Base-by-base conservation (phyloP, 2,888 invertebrate genomes). In the Lepidochitona cinerea region DNA sequence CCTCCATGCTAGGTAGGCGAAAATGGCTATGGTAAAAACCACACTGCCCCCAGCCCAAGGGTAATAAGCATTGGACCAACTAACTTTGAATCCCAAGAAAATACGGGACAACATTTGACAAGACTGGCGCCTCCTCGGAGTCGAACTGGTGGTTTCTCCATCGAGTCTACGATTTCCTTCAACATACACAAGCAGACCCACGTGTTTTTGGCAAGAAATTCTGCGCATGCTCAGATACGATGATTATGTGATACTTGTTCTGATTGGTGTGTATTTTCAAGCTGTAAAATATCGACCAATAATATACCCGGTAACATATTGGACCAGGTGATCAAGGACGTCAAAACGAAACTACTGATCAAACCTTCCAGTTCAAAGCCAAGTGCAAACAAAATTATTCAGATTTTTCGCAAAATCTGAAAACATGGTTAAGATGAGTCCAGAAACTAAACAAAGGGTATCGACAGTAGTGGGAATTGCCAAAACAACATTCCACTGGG, bases 401-500 rank as follows among this genome's bases (percentile, higher is more conserved):
- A 49, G 49, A 4, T 59, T 4, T 18, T 29, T 59, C 26, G 26
- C 23, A 4, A 32, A 59, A 59, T 32, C 66, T 6, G 14, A 12
- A 18, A 78, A 37, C 41, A 81, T 80, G 79, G 69, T 69, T 12
- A 81, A 78, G 53, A 81, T 89, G 79, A 86, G 86, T 71, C 92
- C 93, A 49, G 93, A 93, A 76, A 93, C 92, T 0, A 94, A 94
- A 87, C 93, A 93, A 83, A 93, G 94, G 81, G 88, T 94, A 66
- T 92, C 92, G 41, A 89, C 93, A 36, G 93, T 94, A 7, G 90
- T 94, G 65, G 92, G 92, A 64, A 79, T 93, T 0, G 92, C 92
- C 12, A 94, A 94, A 89, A 93, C 93, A 0, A 81, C 93, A 72
- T 94, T 94, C 80, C 94, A 94, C 83, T 94, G 93, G 92, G 94